Base-by-base conservation (phyloP, 1,140 invertebrate genomes). In the Cherax destructor region DNA sequence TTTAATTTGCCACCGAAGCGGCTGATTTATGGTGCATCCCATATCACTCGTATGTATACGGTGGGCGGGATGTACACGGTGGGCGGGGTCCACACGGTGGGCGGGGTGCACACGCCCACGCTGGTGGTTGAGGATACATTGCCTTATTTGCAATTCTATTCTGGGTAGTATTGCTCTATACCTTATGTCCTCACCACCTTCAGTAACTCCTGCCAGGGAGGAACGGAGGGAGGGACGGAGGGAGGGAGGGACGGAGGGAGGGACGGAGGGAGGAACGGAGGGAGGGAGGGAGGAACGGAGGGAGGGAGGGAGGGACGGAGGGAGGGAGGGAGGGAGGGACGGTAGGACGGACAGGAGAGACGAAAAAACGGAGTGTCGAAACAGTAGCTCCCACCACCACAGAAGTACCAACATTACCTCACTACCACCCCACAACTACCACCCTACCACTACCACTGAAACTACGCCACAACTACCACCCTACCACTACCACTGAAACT, bases 131-230 rank as follows among this genome's bases (percentile, higher is more conserved):
- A 13, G n/a, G 69, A 74, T 74, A 11, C 69, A 74, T 74, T 24
- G 69, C 69, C 69, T 74, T 74, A 74, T 74, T 74, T 74, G 69
- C 69, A 74, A 74, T 74, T 74, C 69, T 30, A 74, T 74, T 74
- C 69, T n/a, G 21, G 69, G 21, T 74, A 1, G 69, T 74, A 74
- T 74, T 74, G 69, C 69, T 74, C 69, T 30, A 74, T 74, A 74
- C 5, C 69, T 74, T 74, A 74, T 74, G 69, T 74, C 69, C 18
- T 74, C 69, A 74, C 5, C n/a, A n/a, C 69, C 69, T 74, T 74
- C 69, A 74, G 24, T 74, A 74, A 74, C 69, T 74, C 69, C 69
- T 24, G 69, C 13, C 61, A 21, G 24, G 24, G 69, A 74, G 69
- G 24, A 5, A 69, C 13, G 21, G 65, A 18, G 65, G 21, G 18